A percentile compares a stretch with the other conserved stretches of the same genome.
Conservation (phyloP, 1,140 invertebrate species). For the Acyrthosiphon pisum region DNA sequence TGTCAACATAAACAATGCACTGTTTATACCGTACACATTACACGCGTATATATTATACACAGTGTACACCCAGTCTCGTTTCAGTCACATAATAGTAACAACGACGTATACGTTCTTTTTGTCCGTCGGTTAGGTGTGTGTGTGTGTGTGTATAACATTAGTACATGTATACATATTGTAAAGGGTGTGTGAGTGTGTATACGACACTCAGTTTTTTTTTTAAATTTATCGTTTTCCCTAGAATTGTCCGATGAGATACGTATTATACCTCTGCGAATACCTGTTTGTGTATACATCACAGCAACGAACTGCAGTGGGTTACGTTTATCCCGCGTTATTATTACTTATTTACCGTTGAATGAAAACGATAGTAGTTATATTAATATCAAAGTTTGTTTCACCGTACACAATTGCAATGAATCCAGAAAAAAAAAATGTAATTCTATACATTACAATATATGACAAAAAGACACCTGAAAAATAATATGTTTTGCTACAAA, state of each 20-base stretch:
- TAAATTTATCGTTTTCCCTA: neutral
- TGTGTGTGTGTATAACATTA: neutral
- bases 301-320: neutral
- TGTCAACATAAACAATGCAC: constrained; percentile 55
- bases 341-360: neutral
- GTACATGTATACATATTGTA: neutral
- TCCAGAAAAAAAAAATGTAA: neutral
- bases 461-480: neutral
- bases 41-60: neutral
- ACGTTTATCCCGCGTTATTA: neutral
- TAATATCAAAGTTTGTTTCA: neutral
- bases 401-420: neutral
- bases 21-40: neutral
- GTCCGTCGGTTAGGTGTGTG: neutral
- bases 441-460: neutral
- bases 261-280: neutral
- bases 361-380: neutral
- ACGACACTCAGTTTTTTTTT: neutral
- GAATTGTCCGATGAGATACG: neutral
- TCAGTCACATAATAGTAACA: constrained; percentile 29
- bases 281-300: neutral
- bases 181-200: neutral
- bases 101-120: neutral
- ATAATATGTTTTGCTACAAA: neutral
- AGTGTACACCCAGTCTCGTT: neutral